A percentile compares a stretch with the other conserved stretches of the same genome.
Evolutionary conservation across 2,888 invertebrate species (phyloP).

Genomic region (Athalia rosae): DNA sequence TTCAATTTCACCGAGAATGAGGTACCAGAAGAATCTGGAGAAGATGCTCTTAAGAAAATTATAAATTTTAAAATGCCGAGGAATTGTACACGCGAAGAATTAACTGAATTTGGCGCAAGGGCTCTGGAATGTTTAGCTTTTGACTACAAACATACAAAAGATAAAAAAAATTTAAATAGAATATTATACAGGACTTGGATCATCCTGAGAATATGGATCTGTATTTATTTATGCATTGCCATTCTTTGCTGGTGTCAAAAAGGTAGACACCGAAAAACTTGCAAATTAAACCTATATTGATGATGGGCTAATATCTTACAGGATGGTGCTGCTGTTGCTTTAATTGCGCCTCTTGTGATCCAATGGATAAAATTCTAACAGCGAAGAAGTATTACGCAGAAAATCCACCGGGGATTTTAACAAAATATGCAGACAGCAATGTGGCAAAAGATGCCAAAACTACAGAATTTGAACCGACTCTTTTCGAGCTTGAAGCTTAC

Average conservation of each 20-base stretch:
- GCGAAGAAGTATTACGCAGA: slow-evolving; percentile 76
- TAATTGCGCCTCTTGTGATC: slow-evolving; percentile 77
- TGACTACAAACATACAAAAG: slow-evolving; percentile 67
- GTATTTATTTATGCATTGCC: slow-evolving; percentile 73
- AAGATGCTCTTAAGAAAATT: slow-evolving; percentile 69
- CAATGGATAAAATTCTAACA: slow-evolving; percentile 75
- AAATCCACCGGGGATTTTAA: slow-evolving; percentile 78
- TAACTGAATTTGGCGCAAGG: slow-evolving; percentile 72
- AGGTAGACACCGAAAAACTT: slow-evolving; percentile 63
- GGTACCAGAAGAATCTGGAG: slow-evolving; percentile 67
- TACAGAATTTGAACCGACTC: slow-evolving; percentile 75
- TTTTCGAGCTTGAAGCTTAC: slow-evolving; percentile 77
- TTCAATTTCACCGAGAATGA: slow-evolving; percentile 72
- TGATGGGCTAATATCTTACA: not conserved
- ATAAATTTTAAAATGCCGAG: slow-evolving; percentile 66
- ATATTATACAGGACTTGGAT: slow-evolving; percentile 64
- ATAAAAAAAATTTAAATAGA: slow-evolving; percentile 53
- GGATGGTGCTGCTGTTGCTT: slow-evolving; percentile 74
- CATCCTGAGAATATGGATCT: slow-evolving; percentile 72
- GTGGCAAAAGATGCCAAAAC: slow-evolving; percentile 52
- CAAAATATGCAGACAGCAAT: slow-evolving; percentile 60
- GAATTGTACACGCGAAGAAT: slow-evolving; percentile 75
- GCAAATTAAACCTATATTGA: not conserved
- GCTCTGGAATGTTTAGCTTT: slow-evolving; percentile 71
- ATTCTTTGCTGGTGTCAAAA: slow-evolving; percentile 75